A percentile compares a stretch with the other conserved stretches of the same genome.
Conservation (phyloP, 2,888 invertebrate species). For the Desoria tigrina region DNA sequence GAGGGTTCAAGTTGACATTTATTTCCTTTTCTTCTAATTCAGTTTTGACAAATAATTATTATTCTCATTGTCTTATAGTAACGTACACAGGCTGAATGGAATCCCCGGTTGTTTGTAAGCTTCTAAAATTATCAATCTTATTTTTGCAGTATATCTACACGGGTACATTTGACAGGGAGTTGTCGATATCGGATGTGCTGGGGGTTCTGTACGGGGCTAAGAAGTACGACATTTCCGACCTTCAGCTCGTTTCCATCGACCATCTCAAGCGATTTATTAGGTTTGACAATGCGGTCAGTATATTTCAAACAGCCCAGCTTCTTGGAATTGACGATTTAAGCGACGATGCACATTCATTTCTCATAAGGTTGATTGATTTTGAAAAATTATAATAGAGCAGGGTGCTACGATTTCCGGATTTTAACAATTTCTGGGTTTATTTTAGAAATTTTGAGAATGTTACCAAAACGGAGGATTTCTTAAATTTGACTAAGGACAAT, state of each 20-base stretch:
- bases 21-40: too few species aligned
- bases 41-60: too few species aligned
- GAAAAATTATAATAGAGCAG: not conserved
- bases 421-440: not conserved
- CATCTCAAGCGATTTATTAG: conserved; percentile 34
- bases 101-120: too few species aligned
- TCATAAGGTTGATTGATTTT: conserved; percentile 27
- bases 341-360: conserved; percentile 36
- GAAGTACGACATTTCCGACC: conserved; percentile 43
- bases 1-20: too few species aligned
- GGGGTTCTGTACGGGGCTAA: conserved; percentile 36
- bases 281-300: conserved; percentile 42
- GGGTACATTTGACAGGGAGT: conserved; percentile 31
- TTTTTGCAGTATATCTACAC: conserved; percentile 42
- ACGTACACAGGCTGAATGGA: too few species aligned
- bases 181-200: conserved; percentile 31
- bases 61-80: too few species aligned
- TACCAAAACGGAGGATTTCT: conserved; percentile 41
- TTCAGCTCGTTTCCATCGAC: conserved; percentile 32
- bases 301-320: conserved; percentile 43
- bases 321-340: conserved; percentile 23
- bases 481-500: conserved; percentile 35
- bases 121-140: not conserved
- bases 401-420: not conserved
- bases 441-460: conserved; percentile 41